These are phyloP conservation scores for Mythimna pallens DNA, from an alignment of 2,888 invertebrate genomes.

Conservation along the genomic window DNA sequence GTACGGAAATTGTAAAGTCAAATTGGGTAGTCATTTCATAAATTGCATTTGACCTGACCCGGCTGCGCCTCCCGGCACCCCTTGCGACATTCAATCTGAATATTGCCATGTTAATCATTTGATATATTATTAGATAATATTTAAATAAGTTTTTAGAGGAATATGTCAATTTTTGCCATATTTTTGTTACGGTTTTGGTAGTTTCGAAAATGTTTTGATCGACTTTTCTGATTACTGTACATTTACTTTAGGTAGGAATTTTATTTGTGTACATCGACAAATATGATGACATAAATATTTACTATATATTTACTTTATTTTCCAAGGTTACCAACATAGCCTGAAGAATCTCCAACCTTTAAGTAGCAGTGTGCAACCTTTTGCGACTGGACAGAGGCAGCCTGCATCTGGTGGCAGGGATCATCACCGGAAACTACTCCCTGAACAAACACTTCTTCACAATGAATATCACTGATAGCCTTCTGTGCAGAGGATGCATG, in stretches of 20 bases:
- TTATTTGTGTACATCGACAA: too few relatives aligned
- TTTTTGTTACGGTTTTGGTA: not conserved
- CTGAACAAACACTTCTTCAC: too few relatives aligned
- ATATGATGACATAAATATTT: too few relatives aligned
- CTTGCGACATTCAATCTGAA: slow-evolving; percentile 75
- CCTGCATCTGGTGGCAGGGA: too few relatives aligned
- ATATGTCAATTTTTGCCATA: not conserved
- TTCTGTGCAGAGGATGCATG: too few relatives aligned
- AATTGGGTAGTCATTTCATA: slow-evolving; percentile 82
- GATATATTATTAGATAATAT: slow-evolving; percentile 59
- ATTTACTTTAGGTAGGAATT: not conserved
- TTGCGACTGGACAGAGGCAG: too few relatives aligned
- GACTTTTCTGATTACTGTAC: slow-evolving; percentile 3
- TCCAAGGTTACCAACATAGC: too few relatives aligned
- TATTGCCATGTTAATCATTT: slow-evolving; percentile 69
- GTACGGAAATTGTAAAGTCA: slow-evolving; percentile 77
- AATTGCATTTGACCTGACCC: slow-evolving; percentile 77
- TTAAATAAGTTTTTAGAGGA: slow-evolving; percentile 42
- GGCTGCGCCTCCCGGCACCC: slow-evolving; percentile 61
- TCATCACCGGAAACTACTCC: too few relatives aligned
- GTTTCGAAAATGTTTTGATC: not conserved
- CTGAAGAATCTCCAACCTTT: too few relatives aligned
- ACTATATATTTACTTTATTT: too few relatives aligned
- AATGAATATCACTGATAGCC: too few relatives aligned
- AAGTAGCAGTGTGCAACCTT: too few relatives aligned